Evolutionary conservation across 2,888 invertebrate species (phyloP).

Genomic region (Meteorus cinctellus): DNA sequence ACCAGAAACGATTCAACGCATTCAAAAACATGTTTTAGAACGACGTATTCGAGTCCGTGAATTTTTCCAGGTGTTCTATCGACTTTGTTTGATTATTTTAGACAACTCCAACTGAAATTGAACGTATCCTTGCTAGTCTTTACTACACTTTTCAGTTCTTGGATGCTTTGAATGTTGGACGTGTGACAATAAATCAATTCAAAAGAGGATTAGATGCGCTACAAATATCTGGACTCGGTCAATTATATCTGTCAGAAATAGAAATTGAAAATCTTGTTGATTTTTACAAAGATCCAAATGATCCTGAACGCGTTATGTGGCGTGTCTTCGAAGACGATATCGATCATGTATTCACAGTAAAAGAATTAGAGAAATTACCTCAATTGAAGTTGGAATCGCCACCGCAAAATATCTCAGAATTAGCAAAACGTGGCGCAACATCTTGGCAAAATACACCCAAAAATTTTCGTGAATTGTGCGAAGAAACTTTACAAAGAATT

Average conservation of each 20-base stretch:
- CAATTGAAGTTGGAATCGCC: conserved; percentile 76
- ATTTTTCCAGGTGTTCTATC: conserved; percentile 79
- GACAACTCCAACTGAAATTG: neutral
- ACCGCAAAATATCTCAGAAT: conserved; percentile 74
- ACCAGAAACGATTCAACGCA: conserved; percentile 77
- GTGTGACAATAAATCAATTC: conserved; percentile 82
- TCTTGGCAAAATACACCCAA: conserved; percentile 73
- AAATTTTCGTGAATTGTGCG: conserved; percentile 66
- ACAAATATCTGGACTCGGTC: conserved; percentile 78
- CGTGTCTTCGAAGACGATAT: conserved; percentile 85
- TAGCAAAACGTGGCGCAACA: conserved; percentile 74
- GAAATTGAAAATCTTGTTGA: conserved; percentile 80
- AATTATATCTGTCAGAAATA: conserved; percentile 76
- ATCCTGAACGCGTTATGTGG: conserved; percentile 82
- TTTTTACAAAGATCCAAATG: conserved; percentile 84
- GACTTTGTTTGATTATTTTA: too few species aligned
- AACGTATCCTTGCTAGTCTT: neutral
- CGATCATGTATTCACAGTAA: conserved; percentile 81
- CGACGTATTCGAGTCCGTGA: conserved; percentile 80
- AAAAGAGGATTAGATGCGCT: conserved; percentile 81
- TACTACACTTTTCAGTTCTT: conserved; percentile 75
- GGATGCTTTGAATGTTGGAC: conserved; percentile 81
- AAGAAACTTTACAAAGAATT: conserved; percentile 79
- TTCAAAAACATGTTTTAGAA: conserved; percentile 81
- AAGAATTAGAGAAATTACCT: conserved; percentile 82